These are phyloP conservation scores for Thalpophila matura DNA, from an alignment of 2,888 invertebrate species.

Conservation along the genomic window DNA sequence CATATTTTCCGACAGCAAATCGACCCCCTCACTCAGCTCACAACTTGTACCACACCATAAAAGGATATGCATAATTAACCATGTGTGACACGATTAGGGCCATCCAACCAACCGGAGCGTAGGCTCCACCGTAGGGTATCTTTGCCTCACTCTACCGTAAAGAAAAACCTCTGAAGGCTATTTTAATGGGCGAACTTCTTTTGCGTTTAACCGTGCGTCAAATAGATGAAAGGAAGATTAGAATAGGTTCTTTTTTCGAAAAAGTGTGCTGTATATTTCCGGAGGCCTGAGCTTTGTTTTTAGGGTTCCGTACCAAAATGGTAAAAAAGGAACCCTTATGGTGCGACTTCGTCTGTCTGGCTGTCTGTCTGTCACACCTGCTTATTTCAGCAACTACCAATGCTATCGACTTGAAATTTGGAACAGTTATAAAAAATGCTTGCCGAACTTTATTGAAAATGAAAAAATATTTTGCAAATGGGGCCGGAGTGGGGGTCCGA, in stretches of 20 bases:
- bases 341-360: too few species aligned
- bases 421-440: too few species aligned
- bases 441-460: too few species aligned
- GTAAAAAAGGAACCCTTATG: too few species aligned
- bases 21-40: background rate
- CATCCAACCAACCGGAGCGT: conserved; percentile 70
- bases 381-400: too few species aligned
- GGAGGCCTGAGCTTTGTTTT: background rate
- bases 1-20: too few species aligned
- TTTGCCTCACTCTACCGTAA: conserved; percentile 64
- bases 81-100: conserved; percentile 83
- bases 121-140: conserved; percentile 65
- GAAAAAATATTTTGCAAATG: too few species aligned
- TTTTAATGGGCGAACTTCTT: conserved; percentile 64
- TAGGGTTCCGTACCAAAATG: too few species aligned
- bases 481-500: too few species aligned
- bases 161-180: conserved; percentile 70
- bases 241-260: conserved; percentile 14
- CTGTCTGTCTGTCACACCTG: too few species aligned
- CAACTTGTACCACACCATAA: conserved; percentile 61
- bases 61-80: conserved; percentile 85
- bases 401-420: too few species aligned
- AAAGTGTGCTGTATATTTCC: background rate
- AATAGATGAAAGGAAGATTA: conserved; percentile 40
- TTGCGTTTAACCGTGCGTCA: conserved; percentile 42